Percentiles rank a stretch among this genome's conserved stretches.
Evolutionary conservation across 2,888 invertebrate genomes (phyloP).

Genomic region (Heliconius ethilla): DNA sequence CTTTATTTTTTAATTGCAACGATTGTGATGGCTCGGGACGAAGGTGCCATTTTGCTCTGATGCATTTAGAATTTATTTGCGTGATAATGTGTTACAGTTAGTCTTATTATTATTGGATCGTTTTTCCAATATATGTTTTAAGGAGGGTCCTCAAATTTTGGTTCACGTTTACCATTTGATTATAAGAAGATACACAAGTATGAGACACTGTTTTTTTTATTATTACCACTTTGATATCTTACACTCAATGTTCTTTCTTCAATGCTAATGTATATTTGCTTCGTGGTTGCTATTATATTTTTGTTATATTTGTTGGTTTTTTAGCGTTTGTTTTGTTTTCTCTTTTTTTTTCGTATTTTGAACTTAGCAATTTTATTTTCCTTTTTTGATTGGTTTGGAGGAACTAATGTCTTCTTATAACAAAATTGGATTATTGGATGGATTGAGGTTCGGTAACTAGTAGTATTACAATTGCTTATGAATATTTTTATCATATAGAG

Average conservation of each 20-base stretch:
- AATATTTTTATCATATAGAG: not conserved
- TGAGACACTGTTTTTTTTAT: constrained; percentile 54
- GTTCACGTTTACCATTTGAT: constrained; percentile 39
- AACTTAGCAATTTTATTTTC: constrained; percentile 48
- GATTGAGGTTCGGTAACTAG: constrained; percentile 47
- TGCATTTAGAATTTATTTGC: constrained; percentile 77
- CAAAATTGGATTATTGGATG: constrained; percentile 51
- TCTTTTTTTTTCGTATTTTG: constrained; percentile 20
- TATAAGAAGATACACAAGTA: constrained; percentile 75
- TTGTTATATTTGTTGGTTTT: constrained; percentile 38
- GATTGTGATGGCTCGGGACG: constrained; percentile 40
- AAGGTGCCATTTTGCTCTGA: constrained; percentile 51
- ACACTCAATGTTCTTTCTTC: constrained; percentile 58
- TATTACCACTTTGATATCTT: constrained; percentile 44
- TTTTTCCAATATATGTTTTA: constrained; percentile 1
- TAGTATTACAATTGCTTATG: not conserved
- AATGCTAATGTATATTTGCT: constrained; percentile 57
- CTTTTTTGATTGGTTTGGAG: constrained; percentile 47
- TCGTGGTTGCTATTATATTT: constrained; percentile 63
- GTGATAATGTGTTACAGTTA: constrained; percentile 53
- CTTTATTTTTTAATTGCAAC: constrained; percentile 71
- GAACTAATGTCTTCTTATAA: constrained; percentile 57
- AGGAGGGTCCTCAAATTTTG: constrained; percentile 31
- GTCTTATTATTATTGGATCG: constrained; percentile 30
- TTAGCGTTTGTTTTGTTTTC: constrained; percentile 49